Base-by-base conservation (phyloP, 2,888 invertebrate species). In the Oligia fasciuncula region DNA sequence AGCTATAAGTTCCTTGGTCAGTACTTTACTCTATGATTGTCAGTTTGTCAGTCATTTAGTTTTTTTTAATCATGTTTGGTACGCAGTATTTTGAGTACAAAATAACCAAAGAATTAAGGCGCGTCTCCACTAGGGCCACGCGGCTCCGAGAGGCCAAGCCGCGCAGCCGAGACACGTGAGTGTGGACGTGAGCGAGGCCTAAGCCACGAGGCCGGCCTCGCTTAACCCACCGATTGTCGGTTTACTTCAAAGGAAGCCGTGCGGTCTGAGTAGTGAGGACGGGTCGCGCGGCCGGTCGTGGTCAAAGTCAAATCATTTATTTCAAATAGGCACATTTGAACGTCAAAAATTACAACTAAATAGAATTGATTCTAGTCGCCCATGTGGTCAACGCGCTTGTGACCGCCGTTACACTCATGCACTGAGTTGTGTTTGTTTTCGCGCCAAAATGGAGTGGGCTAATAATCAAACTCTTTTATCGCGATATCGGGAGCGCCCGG, bases 61-160 rank as follows among this genome's bases (percentile, higher is more conserved):
- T 60, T 60, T 60, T 57, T 60, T n/a, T n/a, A 8, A 54, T 19
- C 14, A 43, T 1, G 14, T 13, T 6, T 77, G 29, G n/a, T 40
- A 77, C 77, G 4, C 14, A 62, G 76, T 49, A 49, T 62, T 76
- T 62, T 49, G n/a, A 11, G 14, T 14, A 23, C 6, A 14, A 19
- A 54, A 46, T 11, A 17, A 49, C 11, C 35, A 73, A 73, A 35
- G 4, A 40, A 17, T 29, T 60, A 60, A 13, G 13, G n/a, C 9
- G 23, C 23, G 9, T 23, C 3, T 23, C 23, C 9, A 49, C 9
- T 23, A 57, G 3, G 57, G 23, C 23, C 8, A 3, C 23, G 23
- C 3, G 57, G 23, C 23, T 23, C 23, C 3, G 2, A 23, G 23
- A 57, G 23, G 57, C 23, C 23, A 57, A 23, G 4, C 9, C 57